These are phyloP conservation scores for Ochropleura leucogaster DNA, from an alignment of 2,888 invertebrate species.

Conservation along the genomic window DNA sequence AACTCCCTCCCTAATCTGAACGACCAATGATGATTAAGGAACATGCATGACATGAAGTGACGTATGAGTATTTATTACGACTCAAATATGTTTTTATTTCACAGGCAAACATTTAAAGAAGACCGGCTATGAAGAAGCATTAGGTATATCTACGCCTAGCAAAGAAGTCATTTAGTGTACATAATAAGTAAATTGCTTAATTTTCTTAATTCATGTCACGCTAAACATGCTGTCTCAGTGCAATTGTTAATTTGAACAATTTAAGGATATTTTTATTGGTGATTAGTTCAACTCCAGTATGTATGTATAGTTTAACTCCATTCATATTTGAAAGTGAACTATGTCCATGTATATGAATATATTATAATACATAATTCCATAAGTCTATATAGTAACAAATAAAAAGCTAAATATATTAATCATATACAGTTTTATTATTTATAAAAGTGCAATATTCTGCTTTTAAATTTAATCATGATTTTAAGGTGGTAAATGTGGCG, in stretches of 20 bases:
- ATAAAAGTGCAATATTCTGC: slow-evolving; percentile 73
- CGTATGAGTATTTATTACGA: not conserved
- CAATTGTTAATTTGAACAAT: slow-evolving; percentile 87
- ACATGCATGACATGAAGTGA: not conserved
- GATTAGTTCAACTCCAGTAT: slow-evolving; percentile 76
- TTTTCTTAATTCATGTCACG: slow-evolving; percentile 71
- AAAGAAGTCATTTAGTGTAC: slow-evolving; percentile 93
- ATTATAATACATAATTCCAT: slow-evolving; percentile 79
- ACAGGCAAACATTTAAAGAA: slow-evolving; percentile 91
- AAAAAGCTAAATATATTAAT: slow-evolving; percentile 82
- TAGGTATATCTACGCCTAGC: slow-evolving; percentile 97
- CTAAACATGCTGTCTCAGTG: slow-evolving; percentile 84
- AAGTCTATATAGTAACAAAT: slow-evolving; percentile 78
- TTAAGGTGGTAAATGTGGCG: not conserved
- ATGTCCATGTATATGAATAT: slow-evolving; percentile 85
- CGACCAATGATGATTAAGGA: not conserved
- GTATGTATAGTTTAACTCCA: slow-evolving; percentile 81
- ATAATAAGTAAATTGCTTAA: slow-evolving; percentile 73
- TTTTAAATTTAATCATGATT: slow-evolving; percentile 57
- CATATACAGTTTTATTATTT: slow-evolving; percentile 89
- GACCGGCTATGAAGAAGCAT: slow-evolving; percentile 96
- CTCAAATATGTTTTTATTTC: slow-evolving; percentile 55
- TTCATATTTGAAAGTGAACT: slow-evolving; percentile 80
- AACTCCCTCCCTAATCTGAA: not conserved
- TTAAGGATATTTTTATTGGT: slow-evolving; percentile 77